phyloP scores from a whole-genome alignment of 2,888 invertebrate genomes.

The Brachyopa scutellaris region DNA sequence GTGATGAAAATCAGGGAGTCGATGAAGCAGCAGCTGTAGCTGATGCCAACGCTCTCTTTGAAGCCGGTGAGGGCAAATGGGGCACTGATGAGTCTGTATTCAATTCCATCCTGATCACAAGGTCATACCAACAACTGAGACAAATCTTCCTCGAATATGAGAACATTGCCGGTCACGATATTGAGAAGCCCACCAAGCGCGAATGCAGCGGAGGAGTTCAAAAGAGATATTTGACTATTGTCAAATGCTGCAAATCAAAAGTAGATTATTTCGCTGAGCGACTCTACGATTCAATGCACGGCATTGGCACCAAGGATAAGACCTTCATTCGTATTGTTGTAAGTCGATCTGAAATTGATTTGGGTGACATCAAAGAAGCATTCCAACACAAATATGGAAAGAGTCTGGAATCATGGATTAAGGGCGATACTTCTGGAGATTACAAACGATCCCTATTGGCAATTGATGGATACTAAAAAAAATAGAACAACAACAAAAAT shows the following conservation, averaged over 20 bases:
- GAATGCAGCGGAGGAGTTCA: slow-evolving; percentile 94
- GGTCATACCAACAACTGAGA: slow-evolving; percentile 94
- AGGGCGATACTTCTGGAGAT: slow-evolving; percentile 91
- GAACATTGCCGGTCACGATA: slow-evolving; percentile 90
- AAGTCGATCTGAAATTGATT: slow-evolving; percentile 94
- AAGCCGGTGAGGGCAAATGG: slow-evolving; percentile 92
- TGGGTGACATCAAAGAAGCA: slow-evolving; percentile 95
- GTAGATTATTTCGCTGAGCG: slow-evolving; percentile 96
- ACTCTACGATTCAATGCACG: slow-evolving; percentile 94
- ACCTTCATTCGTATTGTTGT: slow-evolving; percentile 95
- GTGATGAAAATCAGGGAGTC: slow-evolving; percentile 93
- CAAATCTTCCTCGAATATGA: slow-evolving; percentile 93
- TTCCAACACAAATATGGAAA: slow-evolving; percentile 93
- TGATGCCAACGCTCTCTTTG: slow-evolving; percentile 90
- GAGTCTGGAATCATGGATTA: slow-evolving; percentile 91
- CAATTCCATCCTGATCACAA: slow-evolving; percentile 92
- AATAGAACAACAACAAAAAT: slow-evolving; percentile 43
- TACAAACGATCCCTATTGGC: slow-evolving; percentile 95
- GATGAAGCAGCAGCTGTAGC: slow-evolving; percentile 90
- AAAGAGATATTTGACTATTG: slow-evolving; percentile 93
- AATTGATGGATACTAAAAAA: slow-evolving; percentile 85
- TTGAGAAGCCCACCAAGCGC: slow-evolving; percentile 92
- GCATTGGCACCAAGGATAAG: slow-evolving; percentile 93
- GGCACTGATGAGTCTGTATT: slow-evolving; percentile 95
- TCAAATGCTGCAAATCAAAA: slow-evolving; percentile 94